A percentile compares a stretch with the other conserved stretches of the same genome.
These are phyloP conservation scores for Enteromius paludinosus DNA, from an alignment of 2,797 vertebrate genomes.

Conservation along the genomic window DNA sequence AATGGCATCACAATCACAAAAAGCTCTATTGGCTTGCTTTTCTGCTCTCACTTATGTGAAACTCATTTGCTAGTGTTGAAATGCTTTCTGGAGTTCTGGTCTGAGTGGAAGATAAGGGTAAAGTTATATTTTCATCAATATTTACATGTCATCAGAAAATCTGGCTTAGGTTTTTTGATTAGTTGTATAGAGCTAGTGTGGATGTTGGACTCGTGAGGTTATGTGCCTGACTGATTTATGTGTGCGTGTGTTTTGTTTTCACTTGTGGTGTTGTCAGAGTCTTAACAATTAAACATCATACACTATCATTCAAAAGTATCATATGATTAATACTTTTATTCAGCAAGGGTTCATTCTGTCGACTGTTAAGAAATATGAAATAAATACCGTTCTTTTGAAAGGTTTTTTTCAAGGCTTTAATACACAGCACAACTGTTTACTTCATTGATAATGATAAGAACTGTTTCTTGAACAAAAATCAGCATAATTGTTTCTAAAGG, in stretches of 20 bases:
- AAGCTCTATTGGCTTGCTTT: constrained; percentile 3
- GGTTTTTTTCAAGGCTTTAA: no score
- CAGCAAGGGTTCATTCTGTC: neutral
- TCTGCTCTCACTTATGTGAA: neutral
- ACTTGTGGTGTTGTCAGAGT: neutral
- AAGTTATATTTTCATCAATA: neutral
- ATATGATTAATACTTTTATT: neutral
- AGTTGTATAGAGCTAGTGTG: neutral
- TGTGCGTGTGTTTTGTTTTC: neutral
- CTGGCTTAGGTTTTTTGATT: neutral
- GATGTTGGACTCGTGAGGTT: neutral
- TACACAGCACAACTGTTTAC: neutral
- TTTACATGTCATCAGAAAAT: neutral
- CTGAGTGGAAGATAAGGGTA: neutral
- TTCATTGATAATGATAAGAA: neutral
- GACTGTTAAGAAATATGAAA: neutral
- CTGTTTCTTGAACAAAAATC: neutral
- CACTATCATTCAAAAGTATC: neutral
- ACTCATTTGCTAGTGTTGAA: neutral
- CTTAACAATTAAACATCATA: neutral
- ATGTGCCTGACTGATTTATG: no score
- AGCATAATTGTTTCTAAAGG: no score
- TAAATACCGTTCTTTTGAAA: no score
- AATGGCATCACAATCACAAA: neutral
- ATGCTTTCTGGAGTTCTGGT: neutral